phyloP scores from a whole-genome alignment of 1,140 invertebrate genomes.

The Physella acuta region DNA sequence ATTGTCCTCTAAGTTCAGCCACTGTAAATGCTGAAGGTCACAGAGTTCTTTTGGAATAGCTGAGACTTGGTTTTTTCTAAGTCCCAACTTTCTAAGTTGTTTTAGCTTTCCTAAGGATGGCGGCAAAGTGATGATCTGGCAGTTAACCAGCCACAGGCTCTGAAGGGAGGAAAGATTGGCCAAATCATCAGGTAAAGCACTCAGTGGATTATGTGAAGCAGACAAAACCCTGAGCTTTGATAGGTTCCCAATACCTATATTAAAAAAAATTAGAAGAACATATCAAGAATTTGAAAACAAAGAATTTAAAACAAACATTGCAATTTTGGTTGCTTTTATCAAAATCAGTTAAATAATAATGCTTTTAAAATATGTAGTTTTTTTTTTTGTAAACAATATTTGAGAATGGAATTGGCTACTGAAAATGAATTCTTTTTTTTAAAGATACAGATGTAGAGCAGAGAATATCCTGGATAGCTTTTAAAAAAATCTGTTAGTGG shows the following conservation, averaged over 20 bases:
- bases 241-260: slow-evolving; percentile 40
- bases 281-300: background rate
- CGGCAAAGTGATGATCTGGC: slow-evolving; percentile 45
- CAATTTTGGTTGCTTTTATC: no score
- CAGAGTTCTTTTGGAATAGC: slow-evolving; percentile 43
- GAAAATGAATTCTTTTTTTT: no score
- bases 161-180: slow-evolving; percentile 39
- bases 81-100: slow-evolving; percentile 47
- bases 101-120: slow-evolving; percentile 44
- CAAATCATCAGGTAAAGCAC: slow-evolving; percentile 42
- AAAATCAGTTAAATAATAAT: no score
- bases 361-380: no score
- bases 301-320: background rate
- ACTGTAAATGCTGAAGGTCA: slow-evolving; percentile 40
- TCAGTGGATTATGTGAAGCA: slow-evolving; percentile 49
- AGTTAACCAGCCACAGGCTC: slow-evolving; percentile 50
- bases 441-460: no score
- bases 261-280: slow-evolving; percentile 6
- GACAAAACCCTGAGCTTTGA: slow-evolving; percentile 47
- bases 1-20: slow-evolving; percentile 53
- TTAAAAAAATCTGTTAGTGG: no score
- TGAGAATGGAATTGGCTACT: no score
- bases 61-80: slow-evolving; percentile 42
- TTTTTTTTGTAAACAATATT: no score
- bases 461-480: no score